phyloP scores from a whole-genome alignment of 2,888 invertebrate species.

The Eupithecia abbreviata region DNA sequence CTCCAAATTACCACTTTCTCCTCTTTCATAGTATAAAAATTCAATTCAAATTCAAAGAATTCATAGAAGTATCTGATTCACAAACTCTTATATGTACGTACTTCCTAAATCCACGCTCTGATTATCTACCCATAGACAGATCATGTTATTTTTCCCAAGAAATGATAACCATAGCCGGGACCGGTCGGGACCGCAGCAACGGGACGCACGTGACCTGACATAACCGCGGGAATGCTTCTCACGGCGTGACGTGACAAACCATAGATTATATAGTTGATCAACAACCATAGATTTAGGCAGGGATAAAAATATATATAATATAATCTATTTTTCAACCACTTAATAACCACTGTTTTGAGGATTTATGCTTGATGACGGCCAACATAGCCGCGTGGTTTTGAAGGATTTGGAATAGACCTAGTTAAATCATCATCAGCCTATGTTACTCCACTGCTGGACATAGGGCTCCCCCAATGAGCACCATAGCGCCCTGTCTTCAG shows the following conservation, averaged over 20 bases:
- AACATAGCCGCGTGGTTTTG: no score
- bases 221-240: constrained; percentile 35
- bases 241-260: constrained; percentile 18
- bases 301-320: no score
- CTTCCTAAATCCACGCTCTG: background rate
- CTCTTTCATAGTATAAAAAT: background rate
- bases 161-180: constrained; percentile 15
- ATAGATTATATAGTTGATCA: background rate
- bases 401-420: no score
- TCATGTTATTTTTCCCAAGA: constrained; percentile 21
- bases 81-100: background rate
- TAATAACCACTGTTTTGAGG: no score
- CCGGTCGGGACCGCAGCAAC: constrained; percentile 24
- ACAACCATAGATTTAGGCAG: constrained; percentile 2
- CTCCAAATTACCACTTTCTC: background rate
- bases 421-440: no score
- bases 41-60: no score
- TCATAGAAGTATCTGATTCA: no score
- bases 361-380: no score
- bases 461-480: no score
- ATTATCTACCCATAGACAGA: constrained; percentile 10
- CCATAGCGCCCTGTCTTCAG: no score
- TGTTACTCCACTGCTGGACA: no score
- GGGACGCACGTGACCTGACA: constrained; percentile 25
- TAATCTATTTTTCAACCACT: no score